Base-by-base conservation (phyloP, 2,888 invertebrate genomes). In the Meta bourneti region DNA sequence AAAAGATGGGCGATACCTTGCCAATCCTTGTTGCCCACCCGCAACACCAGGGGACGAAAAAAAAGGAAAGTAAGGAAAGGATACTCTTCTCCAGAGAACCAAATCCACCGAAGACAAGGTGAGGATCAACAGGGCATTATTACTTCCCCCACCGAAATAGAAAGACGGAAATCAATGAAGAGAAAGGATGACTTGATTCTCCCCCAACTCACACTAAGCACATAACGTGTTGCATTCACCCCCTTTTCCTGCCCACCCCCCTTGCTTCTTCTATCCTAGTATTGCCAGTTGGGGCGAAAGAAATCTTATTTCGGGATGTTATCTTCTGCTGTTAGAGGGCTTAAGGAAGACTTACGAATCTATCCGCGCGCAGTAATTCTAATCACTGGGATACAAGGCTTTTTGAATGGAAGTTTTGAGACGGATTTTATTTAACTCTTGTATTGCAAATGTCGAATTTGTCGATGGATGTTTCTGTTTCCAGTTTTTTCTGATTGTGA, bases 121-220 rank as follows among this genome's bases (percentile, higher is more conserved):
- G 79, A 51, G 48, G 88, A 80, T 72, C 72, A 80, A 20, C 34
- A 80, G 79, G 81, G 81, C 61, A 75, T 74, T 75, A 88, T 88
- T 88, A 75, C 81, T 49, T 75, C 75, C 61, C 84, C 81, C 81
- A 34, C 71, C 51, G 54, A 79, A 54, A 85, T 61, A 70, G 80
- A 81, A 88, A 88, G 74, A 75, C 48, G 61, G 81, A 88, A 88
- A 89, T 89, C 89, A 90, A 90, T 90, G 89, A 90, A 90, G 88
- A 80, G 80, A 88, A 88, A n/a, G 88, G 75, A 81, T 74, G 81
- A 88, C 88, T 88, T 79, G 70, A 54, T 51, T 70, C 16, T 34
- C 71, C 61, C 74, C 34, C 51, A 69, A 16, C 82, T 52, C 51
- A 20, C 49, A n/a, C 48, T 34, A 34, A 34, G 34, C 34, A 34